Base-by-base conservation (phyloP, 2,888 invertebrate genomes). In the Melipona bicolor region DNA sequence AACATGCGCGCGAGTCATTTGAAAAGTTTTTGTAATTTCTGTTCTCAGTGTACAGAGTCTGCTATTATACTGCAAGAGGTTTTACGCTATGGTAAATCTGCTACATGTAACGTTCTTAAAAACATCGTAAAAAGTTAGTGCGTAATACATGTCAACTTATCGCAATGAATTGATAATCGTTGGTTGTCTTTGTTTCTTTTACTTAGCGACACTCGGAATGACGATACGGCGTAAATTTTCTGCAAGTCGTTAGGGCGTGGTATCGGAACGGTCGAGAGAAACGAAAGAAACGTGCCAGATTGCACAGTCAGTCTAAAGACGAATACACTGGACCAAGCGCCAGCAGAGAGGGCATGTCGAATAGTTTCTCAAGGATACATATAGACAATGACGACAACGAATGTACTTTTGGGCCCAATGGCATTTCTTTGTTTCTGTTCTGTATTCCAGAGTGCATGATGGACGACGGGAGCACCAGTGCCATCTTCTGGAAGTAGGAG, bases 401-500 rank as follows among this genome's bases (percentile, higher is more conserved):
- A 84, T 86, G 81, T 77, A 88, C 82, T 89, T 64, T 92, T 91
- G 91, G 91, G 92, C 91, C 92, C 93, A 94, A 94, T 95, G 95
- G 95, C 95, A 95, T 95, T 94, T 95, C 95, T 95, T 95, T 95
- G 95, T 94, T 95, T 95, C 95, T 95, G 95, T 95, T 96, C 95
- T 95, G 93, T 95, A 95, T 96, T 96, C 94, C 95, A 96, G 96
- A 96, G 95, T 95, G 95, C 95, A 95, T 95, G 94, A 94, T 95
- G 95, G 94, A 94, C 94, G 94, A 93, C 94, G 94, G 94, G 94
- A 95, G 95, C 95, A 95, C 95, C 95, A 95, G 95, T 95, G 95
- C 95, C 95, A 95, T 95, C 95, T 95, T 95, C 95, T 95, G 95
- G 96, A 96, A 95, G 95, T 96, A 96, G 95, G 95, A 95, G 95